These are phyloP conservation scores for Serinus canaria DNA, from an alignment of 2,113 vertebrate genomes.

Conservation along the genomic window DNA sequence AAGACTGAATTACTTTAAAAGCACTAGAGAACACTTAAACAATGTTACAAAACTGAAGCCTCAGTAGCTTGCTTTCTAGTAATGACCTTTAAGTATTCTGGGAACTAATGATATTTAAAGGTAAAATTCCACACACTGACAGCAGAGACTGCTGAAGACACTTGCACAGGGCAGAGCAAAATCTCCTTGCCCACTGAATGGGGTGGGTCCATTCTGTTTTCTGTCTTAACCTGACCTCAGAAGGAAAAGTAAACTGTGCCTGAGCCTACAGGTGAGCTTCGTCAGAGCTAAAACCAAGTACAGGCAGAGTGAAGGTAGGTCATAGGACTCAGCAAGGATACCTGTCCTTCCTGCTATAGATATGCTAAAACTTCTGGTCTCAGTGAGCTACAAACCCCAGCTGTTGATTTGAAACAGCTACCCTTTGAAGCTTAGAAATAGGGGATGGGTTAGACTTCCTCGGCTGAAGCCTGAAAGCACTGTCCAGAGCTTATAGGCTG, in stretches of 20 bases:
- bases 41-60: background rate
- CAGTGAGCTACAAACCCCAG: background rate
- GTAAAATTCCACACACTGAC: background rate
- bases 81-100: background rate
- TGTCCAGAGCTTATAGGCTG: background rate
- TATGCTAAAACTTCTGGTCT: background rate
- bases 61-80: background rate
- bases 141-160: background rate
- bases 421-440: background rate
- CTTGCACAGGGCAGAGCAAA: background rate
- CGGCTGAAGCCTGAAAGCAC: background rate
- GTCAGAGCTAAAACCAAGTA: background rate
- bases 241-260: background rate
- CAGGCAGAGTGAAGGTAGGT: background rate
- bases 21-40: background rate
- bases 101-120: background rate
- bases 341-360: background rate
- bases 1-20: background rate
- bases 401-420: background rate
- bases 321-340: fast-evolving
- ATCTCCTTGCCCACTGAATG: background rate
- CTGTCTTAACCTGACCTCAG: background rate
- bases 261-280: background rate
- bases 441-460: background rate
- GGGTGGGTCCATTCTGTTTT: background rate